Evolutionary conservation across 2,113 vertebrate species (phyloP).

Genomic region (Petromus typicus): DNA sequence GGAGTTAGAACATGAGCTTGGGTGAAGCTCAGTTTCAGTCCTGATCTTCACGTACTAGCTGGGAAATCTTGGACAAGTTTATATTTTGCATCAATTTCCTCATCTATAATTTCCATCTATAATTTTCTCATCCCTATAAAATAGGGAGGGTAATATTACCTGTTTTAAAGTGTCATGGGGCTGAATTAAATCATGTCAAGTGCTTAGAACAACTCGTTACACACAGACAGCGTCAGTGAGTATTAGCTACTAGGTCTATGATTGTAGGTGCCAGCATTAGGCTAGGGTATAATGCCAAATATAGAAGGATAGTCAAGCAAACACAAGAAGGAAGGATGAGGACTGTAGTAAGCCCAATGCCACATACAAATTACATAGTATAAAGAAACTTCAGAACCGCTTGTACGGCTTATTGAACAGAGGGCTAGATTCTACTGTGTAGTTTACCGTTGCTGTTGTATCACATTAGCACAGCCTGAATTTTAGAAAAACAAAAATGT

Average conservation of each 20-base stretch:
- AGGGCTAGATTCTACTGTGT: not conserved
- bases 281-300: not conserved
- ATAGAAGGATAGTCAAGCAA: not conserved
- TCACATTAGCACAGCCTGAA: not conserved
- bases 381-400: not conserved
- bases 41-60: not conserved
- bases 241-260: not conserved
- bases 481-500: not conserved
- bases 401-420: not conserved
- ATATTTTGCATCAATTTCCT: not conserved
- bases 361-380: not conserved
- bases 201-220: not conserved
- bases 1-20: not conserved
- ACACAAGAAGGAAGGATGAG: not conserved
- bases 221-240: not conserved
- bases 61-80: not conserved
- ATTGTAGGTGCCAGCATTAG: not conserved
- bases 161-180: not conserved
- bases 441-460: not conserved
- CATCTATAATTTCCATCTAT: too few species aligned
- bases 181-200: not conserved
- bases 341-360: not conserved
- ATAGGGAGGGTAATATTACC: not conserved
- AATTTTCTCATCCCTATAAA: not conserved
- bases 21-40: not conserved